phyloP scores from a whole-genome alignment of 2,888 invertebrate species.

The Hybos culiciformis region DNA sequence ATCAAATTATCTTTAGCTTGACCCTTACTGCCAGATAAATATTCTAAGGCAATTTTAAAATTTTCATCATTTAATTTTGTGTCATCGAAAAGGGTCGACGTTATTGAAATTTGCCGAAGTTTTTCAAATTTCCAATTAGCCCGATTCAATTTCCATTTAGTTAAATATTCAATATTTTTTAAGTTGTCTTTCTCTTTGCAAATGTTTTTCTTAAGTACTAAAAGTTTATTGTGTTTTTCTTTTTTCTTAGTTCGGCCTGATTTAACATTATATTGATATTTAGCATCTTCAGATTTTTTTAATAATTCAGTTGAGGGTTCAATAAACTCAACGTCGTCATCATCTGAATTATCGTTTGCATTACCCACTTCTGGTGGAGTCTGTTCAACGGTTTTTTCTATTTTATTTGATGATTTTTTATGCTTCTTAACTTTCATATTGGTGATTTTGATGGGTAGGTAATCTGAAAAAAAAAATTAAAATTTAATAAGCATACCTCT shows the following conservation, averaged over 20 bases:
- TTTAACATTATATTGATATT: conserved; percentile 34
- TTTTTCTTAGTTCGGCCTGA: conserved; percentile 54
- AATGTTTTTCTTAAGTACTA: conserved; percentile 41
- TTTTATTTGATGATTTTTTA: too few relatives aligned
- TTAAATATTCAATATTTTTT: conserved; percentile 51
- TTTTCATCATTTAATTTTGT: conserved; percentile 44
- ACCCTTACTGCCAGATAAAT: conserved; percentile 56
- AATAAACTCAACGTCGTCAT: conserved; percentile 15
- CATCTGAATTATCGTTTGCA: neutral
- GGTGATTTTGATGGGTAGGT: too few relatives aligned
- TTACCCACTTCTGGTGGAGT: neutral
- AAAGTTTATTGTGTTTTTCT: conserved; percentile 44
- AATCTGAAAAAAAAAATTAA: too few relatives aligned
- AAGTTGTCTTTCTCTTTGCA: conserved; percentile 42
- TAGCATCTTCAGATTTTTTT: conserved; percentile 27
- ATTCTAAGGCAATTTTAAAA: conserved; percentile 54
- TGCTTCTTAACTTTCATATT: too few relatives aligned
- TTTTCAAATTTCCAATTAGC: conserved; percentile 71
- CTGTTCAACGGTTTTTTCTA: too few relatives aligned
- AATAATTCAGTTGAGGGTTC: conserved; percentile 29
- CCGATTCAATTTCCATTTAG: conserved; percentile 56
- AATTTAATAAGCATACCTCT: too few relatives aligned
- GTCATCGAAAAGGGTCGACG: conserved; percentile 51
- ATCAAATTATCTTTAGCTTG: conserved; percentile 47
- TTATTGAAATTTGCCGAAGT: conserved; percentile 60